Conservation (phyloP, 2,113 vertebrate genomes). For the Chaetura pelagica region DNA sequence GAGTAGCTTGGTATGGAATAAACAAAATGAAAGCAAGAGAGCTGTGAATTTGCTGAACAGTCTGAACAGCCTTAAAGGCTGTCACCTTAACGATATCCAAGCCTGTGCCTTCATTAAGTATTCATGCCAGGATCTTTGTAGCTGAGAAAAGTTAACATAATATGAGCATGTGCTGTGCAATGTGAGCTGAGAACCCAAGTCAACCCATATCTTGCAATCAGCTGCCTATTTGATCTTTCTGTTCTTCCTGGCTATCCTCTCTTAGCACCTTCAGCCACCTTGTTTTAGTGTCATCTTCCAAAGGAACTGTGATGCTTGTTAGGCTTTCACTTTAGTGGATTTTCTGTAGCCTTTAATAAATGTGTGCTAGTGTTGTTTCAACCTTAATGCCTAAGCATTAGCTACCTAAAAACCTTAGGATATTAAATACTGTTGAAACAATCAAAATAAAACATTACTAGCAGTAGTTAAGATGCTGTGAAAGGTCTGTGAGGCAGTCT, state of each 20-base stretch:
- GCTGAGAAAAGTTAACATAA: slow-evolving; percentile 16
- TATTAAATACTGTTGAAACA: background rate
- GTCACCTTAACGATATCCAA: background rate
- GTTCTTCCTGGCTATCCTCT: background rate
- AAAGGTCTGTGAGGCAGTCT: background rate
- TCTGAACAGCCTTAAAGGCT: slow-evolving; percentile 15
- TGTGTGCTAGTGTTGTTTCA: background rate
- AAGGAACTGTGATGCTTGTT: background rate
- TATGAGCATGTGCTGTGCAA: slow-evolving; percentile 3
- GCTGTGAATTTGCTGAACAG: background rate
- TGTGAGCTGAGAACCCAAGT: slow-evolving; percentile 18
- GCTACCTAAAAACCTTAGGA: background rate
- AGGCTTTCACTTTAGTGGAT: background rate
- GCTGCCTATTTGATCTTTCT: background rate
- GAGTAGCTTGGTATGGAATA: background rate
- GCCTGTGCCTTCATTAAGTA: slow-evolving; percentile 3
- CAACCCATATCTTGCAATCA: background rate
- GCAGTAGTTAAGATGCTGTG: background rate
- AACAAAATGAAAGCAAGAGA: background rate
- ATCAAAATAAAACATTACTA: background rate
- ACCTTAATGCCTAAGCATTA: background rate
- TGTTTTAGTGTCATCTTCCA: background rate
- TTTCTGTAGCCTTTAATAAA: background rate
- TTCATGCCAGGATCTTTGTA: slow-evolving; percentile 30
- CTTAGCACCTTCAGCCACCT: background rate